Evolutionary conservation across 2,888 invertebrate species (phyloP), one percentile per base, ranked within the genome.

Genomic region (Invenusta paracnida): DNA sequence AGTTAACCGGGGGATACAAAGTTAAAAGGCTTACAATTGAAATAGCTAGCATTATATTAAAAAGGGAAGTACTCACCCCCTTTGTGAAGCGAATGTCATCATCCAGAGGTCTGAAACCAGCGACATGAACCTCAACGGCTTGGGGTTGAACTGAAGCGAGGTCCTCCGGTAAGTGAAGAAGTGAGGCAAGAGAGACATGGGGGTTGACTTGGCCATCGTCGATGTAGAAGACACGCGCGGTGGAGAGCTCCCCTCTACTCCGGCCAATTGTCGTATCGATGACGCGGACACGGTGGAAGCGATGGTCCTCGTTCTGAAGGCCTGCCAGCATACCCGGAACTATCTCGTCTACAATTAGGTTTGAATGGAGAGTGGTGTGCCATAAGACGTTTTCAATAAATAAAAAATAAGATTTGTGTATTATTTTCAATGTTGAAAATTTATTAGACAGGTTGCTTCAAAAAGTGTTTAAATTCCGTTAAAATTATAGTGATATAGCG

Each of bases 161-260:
- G 11, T 84, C 84, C n/a, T 31, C 31, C 25, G 84, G 84, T 23
- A 84, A 67, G 25, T 84, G 5, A 1, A 84, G 67, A 5, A 84
- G 25, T 2, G 23, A 17, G 23, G 84, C 31, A 23, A 30, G 11
- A 5, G 23, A 5, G n/a, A 84, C 84, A 67, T 79, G 2, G 23
- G 5, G 2, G 48, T 17, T 48, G 25, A 5, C 25, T 25, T 28
- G 5, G 79, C 79, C 79, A 11, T 79, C 79, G 29, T 79, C 79
- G 5, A 79, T 79, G 79, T 13, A 79, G 23, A 27, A 27, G 29
- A 79, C 79, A 23, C 11, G 23, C 23, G 29, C 79, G 2, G 27
- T 79, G 79, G 79, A 27, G 5, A 27, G 23, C 79, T 79, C 27
- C 79, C 79, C 48, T 17, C 48, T 5, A 48, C 48, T 48, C 48